These are phyloP conservation scores for Drosophila ananassae DNA, from an alignment of 1,140 invertebrate species.

Conservation along the genomic window DNA sequence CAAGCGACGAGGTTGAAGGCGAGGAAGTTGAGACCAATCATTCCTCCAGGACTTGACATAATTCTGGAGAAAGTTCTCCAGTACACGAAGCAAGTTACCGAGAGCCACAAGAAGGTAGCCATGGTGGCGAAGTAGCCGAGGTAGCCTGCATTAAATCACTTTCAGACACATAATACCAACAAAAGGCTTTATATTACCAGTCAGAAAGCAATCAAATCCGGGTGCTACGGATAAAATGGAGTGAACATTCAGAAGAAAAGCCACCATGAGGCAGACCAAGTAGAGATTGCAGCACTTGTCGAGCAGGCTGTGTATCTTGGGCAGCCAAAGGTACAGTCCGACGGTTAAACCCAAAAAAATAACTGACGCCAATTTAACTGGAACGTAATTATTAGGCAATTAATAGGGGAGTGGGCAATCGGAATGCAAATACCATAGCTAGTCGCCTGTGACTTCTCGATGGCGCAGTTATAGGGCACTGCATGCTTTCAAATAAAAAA, in stretches of 20 bases:
- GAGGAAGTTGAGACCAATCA: too few relatives aligned
- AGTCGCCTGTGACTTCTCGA: not conserved
- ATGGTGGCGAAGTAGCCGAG: slow-evolving; percentile 90
- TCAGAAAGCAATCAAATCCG: not conserved
- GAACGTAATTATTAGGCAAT: not conserved
- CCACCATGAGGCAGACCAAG: slow-evolving; percentile 3
- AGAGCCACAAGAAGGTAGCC: slow-evolving; percentile 91
- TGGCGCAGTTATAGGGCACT: slow-evolving; percentile 12
- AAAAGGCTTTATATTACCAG: not conserved
- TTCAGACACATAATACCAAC: not conserved
- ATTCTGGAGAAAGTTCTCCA: slow-evolving; percentile 77
- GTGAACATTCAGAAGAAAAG: too few relatives aligned
- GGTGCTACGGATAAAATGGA: not conserved
- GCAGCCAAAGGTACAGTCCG: slow-evolving; percentile 88
- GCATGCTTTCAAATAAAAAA: slow-evolving; percentile 13
- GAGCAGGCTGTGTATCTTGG: slow-evolving; percentile 85
- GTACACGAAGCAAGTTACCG: slow-evolving; percentile 90
- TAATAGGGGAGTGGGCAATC: not conserved
- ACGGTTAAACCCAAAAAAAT: slow-evolving; percentile 88
- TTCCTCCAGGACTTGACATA: too few relatives aligned
- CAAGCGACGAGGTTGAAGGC: too few relatives aligned
- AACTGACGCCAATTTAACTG: slow-evolving; percentile 88
- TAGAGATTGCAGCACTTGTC: slow-evolving; percentile 85
- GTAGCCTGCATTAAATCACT: slow-evolving; percentile 83
- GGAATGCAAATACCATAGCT: slow-evolving; percentile 27